phyloP scores from a whole-genome alignment of 2,113 vertebrate species.

The Channa argus region DNA sequence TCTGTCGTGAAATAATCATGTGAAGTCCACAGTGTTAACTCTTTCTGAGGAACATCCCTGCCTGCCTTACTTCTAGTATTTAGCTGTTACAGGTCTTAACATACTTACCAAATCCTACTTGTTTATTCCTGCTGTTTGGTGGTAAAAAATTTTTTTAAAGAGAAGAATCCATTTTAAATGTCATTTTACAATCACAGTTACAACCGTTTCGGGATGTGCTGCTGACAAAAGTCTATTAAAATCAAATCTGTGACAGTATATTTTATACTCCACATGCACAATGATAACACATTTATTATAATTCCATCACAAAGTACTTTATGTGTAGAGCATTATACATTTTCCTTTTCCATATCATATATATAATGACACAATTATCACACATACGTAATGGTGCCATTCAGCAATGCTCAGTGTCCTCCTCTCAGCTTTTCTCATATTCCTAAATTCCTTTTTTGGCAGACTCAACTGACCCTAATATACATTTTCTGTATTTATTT shows the following conservation, averaged over 20 bases:
- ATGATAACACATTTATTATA: too few relatives aligned
- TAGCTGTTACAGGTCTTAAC: too few relatives aligned
- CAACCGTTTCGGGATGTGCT: too few relatives aligned
- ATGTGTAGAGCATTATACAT: neutral
- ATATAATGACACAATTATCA: constrained; percentile 26
- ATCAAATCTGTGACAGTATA: neutral
- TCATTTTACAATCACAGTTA: too few relatives aligned
- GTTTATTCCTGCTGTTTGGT: too few relatives aligned
- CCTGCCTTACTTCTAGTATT: too few relatives aligned
- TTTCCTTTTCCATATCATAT: neutral
- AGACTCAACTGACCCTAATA: constrained; percentile 42
- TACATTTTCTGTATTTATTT: constrained; percentile 65
- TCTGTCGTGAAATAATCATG: neutral
- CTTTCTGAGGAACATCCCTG: too few relatives aligned
- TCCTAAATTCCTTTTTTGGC: constrained; percentile 52
- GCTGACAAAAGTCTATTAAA: neutral
- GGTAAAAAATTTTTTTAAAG: too few relatives aligned
- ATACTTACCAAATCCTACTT: too few relatives aligned
- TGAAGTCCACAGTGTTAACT: too few relatives aligned
- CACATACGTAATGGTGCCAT: constrained; percentile 19
- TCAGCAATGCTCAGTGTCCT: constrained; percentile 35
- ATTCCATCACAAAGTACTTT: neutral
- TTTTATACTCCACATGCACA: too few relatives aligned
- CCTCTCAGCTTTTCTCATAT: constrained; percentile 40
- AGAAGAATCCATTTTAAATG: too few relatives aligned